Evolutionary conservation across 2,888 invertebrate genomes (phyloP), one percentile per base, ranked within the genome.

Genomic region (Acrocera orbiculus): DNA sequence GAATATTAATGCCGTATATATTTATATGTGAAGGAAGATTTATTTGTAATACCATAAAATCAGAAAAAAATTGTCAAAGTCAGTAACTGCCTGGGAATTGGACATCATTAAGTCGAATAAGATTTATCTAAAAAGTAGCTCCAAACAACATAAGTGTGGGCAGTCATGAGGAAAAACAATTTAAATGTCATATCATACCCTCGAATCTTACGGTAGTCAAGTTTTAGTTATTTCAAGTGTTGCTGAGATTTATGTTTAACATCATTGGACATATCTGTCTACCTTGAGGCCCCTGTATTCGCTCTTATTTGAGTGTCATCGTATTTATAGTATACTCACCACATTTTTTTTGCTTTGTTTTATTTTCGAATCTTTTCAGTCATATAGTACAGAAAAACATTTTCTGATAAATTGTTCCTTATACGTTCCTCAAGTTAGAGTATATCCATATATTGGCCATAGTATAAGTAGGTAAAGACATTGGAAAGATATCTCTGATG

Each of bases 121-220:
- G 34, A 34, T 34, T 22, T 17, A 34, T 34, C 34, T 34, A 16
- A 13, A 24, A 24, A 25, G 29, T 29, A 30, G 34, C 29, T 29
- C 29, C 24, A 13, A 36, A 36, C 33, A 35, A 34, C 36, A 36
- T 34, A 40, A 37, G 40, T 37, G 40, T 37, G 36, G 40, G 40
- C 40, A 40, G 37, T 37, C 40, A 37, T 40, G 40, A 39, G 32
- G 39, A 33, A 37, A 37, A 40, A 33, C 40, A 40, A 35, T 40
- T 40, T 40, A 37, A 40, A 30, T 35, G 40, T 35, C 37, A 35
- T 40, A 40, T 40, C 40, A 35, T 16, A 11, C 28, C 16, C 31
- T 30, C 28, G 32, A 34, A 39, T 39, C 39, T 39, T 39, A 34
- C 39, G 27, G 39, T 39, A 39, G 39, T 36, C 36, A 32, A 27